Conservation (phyloP, 2,888 invertebrate genomes). For the Yponomeuta cagnagella region DNA sequence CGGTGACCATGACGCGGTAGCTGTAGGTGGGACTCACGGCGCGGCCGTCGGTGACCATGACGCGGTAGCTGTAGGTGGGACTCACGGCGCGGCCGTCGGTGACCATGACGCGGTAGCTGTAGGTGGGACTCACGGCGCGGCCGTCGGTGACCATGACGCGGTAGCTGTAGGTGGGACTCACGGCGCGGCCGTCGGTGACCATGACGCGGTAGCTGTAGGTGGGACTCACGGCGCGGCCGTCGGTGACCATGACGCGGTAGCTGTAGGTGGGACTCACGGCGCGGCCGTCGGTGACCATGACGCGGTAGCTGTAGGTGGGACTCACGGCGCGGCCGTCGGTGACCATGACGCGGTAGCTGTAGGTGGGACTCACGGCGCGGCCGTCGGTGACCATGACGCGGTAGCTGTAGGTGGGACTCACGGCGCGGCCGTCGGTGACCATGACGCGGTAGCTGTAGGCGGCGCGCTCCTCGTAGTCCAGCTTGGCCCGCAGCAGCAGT, state of each 20-base stretch:
- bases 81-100: too few relatives aligned
- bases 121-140: conserved; percentile 32
- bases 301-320: conserved; percentile 83
- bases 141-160: conserved; percentile 90
- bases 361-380: conserved; percentile 71
- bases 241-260: conserved; percentile 89
- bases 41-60: too few relatives aligned
- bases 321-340: conserved; percentile 79
- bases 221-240: conserved; percentile 76
- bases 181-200: conserved; percentile 84
- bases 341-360: neutral
- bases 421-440: conserved; percentile 86
- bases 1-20: too few relatives aligned
- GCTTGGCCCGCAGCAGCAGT: conserved; percentile 81
- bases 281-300: conserved; percentile 86
- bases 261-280: conserved; percentile 72
- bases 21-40: too few relatives aligned
- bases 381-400: conserved; percentile 78
- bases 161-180: conserved; percentile 81
- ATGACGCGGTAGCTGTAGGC: conserved; percentile 86
- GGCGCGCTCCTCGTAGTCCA: conserved; percentile 86
- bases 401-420: conserved; percentile 45
- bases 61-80: too few relatives aligned
- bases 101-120: too few relatives aligned
- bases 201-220: conserved; percentile 86